These are phyloP conservation scores for Rhagoletis zephyria DNA, from an alignment of 1,140 invertebrate genomes.

Conservation along the genomic window DNA sequence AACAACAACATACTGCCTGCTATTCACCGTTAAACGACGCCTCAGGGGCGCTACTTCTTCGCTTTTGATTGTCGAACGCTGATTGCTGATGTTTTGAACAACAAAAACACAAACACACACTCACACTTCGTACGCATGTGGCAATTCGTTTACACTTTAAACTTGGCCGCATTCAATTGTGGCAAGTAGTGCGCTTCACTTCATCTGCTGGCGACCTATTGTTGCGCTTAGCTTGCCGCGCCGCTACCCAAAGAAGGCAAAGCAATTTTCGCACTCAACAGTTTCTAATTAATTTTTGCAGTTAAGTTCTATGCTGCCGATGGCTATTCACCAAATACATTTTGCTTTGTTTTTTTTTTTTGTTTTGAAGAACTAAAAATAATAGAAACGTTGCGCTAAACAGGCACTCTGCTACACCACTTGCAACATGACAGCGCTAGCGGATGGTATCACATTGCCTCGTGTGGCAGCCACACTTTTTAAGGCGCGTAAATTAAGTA, in stretches of 20 bases:
- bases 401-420: not conserved
- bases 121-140: not conserved
- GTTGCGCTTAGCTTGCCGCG: constrained; percentile 10
- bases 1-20: not conserved
- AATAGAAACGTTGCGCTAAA: constrained; percentile 14
- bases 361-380: constrained; percentile 33
- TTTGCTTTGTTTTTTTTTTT: not conserved
- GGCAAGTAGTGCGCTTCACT: not conserved
- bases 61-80: not conserved
- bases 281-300: constrained; percentile 49
- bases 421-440: constrained; percentile 39
- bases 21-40: constrained; percentile 9
- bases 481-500: constrained; percentile 51
- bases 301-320: not conserved
- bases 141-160: not conserved
- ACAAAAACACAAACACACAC: not conserved
- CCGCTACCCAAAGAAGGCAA: constrained; percentile 33
- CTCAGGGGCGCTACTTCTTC: not conserved
- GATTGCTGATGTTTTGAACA: constrained; percentile 10
- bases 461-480: constrained; percentile 45
- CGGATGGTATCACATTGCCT: constrained; percentile 7
- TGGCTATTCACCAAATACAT: not conserved
- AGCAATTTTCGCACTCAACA: constrained; percentile 47
- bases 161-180: not conserved
- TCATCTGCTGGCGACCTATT: not conserved